Conservation (phyloP, 35 echinoderm and acorn worm species). For the Hemicentrotus pulcherrimus region DNA sequence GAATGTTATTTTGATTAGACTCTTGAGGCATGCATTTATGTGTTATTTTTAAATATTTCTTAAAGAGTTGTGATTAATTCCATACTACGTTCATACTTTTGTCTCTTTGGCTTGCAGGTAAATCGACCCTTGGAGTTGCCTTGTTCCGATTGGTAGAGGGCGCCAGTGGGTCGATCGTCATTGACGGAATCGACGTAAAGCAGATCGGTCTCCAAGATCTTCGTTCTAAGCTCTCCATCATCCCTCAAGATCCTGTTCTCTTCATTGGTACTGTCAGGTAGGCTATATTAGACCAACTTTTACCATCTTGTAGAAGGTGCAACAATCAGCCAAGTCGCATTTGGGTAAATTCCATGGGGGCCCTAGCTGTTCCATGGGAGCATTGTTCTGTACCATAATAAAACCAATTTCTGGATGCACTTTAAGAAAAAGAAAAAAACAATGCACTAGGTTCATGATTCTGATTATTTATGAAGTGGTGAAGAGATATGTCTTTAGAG, state of each 20-base stretch:
- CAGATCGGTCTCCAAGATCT: constrained; percentile 84
- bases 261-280: constrained; percentile 95
- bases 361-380: too few relatives aligned
- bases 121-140: constrained; percentile 92
- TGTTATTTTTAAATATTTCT: not conserved
- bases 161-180: constrained; percentile 77
- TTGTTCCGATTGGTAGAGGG: constrained; percentile 89
- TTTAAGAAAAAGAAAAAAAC: too few relatives aligned
- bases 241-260: constrained; percentile 93
- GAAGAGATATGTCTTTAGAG: too few relatives aligned
- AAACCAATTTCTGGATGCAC: too few relatives aligned
- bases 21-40: not conserved
- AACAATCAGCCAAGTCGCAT: too few relatives aligned
- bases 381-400: too few relatives aligned
- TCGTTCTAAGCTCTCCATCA: constrained; percentile 84
- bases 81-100: not conserved
- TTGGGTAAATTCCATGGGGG: too few relatives aligned
- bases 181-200: constrained; percentile 71
- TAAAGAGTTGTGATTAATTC: too few relatives aligned
- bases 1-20: too few relatives aligned
- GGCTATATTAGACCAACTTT: not conserved
- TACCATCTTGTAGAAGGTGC: not conserved
- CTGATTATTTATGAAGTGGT: too few relatives aligned
- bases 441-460: too few relatives aligned
- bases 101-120: constrained; percentile 61